Evolutionary conservation across 1,140 invertebrate genomes (phyloP), one percentile per base, ranked within the genome.

Genomic region (Aleiodes sp.): DNA sequence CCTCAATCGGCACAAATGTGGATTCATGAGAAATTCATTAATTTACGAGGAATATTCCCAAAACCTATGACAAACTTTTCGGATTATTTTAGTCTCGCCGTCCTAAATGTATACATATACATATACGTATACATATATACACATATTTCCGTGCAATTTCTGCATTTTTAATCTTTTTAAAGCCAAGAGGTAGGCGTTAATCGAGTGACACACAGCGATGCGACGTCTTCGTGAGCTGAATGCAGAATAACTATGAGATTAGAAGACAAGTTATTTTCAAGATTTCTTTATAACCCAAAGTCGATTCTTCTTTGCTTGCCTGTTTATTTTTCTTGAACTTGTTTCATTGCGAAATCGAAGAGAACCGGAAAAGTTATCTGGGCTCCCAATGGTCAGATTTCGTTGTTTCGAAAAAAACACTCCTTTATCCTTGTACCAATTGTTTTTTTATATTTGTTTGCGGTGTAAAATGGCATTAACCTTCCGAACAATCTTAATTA

Each of bases 171-270:
- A 12, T 60, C 24, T 43, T 14, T 31, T 28, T 33, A 24, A 14
- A 31, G 12, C 43, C 10, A n/a, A 57, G 10, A 56, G 65, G 65
- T 67, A 67, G 65, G 56, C 65, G 56, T 67, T 59, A 67, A 67
- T 67, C 35, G 31, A 41, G 56, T 67, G 52, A 67, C 35, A 62
- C 60, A 65, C 63, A 56, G 7, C 33, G 33, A 67, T 16, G 56
- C 21, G 19, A 24, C 35, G 64, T 60, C 52, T 35, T 67, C 65
- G 65, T 66, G 46, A 33, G 64, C 35, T 46, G 64, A 52, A 66
- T 66, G 46, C 16, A 31, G 16, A 46, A 66, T 66, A 35, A 57
- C 43, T 16, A 14, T 8, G 14, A 14, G 46, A 66, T 66, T 66
- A 46, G 14, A 31, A 10, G 19, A 41, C 28, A 31, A 35, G 29